Evolutionary conservation across 2,113 vertebrate genomes (phyloP).

Genomic region (rat (Rattus norvegicus)): DNA sequence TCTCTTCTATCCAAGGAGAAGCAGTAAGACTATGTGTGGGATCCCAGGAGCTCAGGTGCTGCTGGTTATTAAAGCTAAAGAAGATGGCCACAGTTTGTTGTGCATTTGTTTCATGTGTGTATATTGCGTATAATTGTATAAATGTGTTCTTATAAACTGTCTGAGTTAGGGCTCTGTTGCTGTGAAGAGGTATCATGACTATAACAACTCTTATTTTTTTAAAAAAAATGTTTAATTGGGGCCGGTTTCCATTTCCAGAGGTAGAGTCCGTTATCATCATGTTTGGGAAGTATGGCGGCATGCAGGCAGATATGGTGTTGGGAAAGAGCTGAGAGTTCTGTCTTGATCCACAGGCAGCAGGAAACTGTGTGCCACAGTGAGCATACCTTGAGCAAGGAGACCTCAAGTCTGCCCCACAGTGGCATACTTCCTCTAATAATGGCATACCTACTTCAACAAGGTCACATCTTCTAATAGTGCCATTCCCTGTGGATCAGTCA

Average conservation of each 20-base stretch:
- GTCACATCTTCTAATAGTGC: background rate
- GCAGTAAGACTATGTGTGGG: slow-evolving; percentile 77
- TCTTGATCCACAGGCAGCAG: background rate
- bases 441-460: background rate
- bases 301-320: background rate
- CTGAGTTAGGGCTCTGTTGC: background rate
- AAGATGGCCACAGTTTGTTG: slow-evolving; percentile 60
- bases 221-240: background rate
- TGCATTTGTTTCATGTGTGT: background rate
- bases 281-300: background rate
- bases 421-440: background rate
- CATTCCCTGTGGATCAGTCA: background rate
- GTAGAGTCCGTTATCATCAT: background rate
- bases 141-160: background rate
- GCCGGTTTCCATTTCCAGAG: background rate
- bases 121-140: background rate
- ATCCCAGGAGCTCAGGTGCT: slow-evolving; percentile 74
- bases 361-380: background rate
- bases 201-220: background rate
- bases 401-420: background rate
- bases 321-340: background rate
- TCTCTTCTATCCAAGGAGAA: slow-evolving; percentile 79
- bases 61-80: slow-evolving; percentile 66
- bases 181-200: background rate
- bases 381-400: background rate